A percentile compares a stretch with the other conserved stretches of the same genome.
phyloP scores from a whole-genome alignment of 1,140 invertebrate species.

The Hyphantria cunea region DNA sequence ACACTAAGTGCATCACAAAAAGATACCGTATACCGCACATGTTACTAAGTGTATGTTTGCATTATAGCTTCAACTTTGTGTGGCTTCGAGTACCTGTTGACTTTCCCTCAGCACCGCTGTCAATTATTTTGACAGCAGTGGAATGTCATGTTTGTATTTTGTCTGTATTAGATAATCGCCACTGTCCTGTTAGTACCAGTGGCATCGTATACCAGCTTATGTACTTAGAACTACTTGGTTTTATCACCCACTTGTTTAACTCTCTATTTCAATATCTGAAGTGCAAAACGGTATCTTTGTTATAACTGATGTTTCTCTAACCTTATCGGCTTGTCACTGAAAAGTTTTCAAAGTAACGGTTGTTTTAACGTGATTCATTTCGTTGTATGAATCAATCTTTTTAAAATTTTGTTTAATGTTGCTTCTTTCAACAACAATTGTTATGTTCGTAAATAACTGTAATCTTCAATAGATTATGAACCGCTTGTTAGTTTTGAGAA shows the following conservation, averaged over 20 bases:
- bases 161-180: conserved; percentile 59
- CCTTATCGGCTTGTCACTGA: conserved; percentile 50
- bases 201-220: conserved; percentile 48
- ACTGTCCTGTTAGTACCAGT: conserved; percentile 60
- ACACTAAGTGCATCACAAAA: conserved; percentile 44
- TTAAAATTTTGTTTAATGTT: conserved; percentile 8
- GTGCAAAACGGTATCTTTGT: conserved; percentile 33
- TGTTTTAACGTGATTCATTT: conserved; percentile 55
- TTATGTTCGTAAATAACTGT: neutral
- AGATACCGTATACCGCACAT: conserved; percentile 56
- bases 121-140: conserved; percentile 48
- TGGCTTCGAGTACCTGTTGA: conserved; percentile 55
- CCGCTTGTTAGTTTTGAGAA: neutral
- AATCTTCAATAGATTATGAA: neutral
- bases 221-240: conserved; percentile 50
- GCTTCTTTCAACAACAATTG: too few species aligned
- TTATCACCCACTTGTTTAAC: conserved; percentile 33
- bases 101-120: conserved; percentile 59
- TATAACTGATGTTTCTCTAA: conserved; percentile 24
- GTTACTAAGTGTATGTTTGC: conserved; percentile 51
- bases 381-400: conserved; percentile 46
- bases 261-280: conserved; percentile 28
- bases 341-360: conserved; percentile 61
- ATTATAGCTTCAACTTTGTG: conserved; percentile 51
- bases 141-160: conserved; percentile 60